Percentiles rank a stretch among this genome's conserved stretches.
phyloP scores from a whole-genome alignment of 2,888 invertebrate genomes.

The Napeogenes inachia region DNA sequence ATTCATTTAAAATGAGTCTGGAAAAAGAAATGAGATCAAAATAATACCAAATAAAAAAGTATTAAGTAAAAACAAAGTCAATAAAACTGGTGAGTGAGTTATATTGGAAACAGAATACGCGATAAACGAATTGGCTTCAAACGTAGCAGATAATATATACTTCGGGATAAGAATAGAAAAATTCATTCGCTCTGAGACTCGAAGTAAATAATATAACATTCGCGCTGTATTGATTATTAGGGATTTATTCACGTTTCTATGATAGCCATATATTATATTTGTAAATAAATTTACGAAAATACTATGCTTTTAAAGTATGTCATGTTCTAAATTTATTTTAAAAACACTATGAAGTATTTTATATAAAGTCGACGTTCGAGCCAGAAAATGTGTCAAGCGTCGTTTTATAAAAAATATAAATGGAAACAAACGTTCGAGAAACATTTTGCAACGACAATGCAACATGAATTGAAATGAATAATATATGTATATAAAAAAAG shows the following conservation, averaged over 20 bases:
- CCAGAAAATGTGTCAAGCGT: slow-evolving; percentile 20
- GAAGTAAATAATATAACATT: too few relatives aligned
- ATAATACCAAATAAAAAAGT: neutral
- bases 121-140: neutral
- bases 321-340: slow-evolving; percentile 3
- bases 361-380: slow-evolving; percentile 6
- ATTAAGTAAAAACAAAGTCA: neutral
- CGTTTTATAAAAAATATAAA: slow-evolving; percentile 12
- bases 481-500: too few relatives aligned
- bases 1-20: neutral
- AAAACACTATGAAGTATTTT: slow-evolving; percentile 4
- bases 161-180: neutral
- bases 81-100: neutral
- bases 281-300: neutral
- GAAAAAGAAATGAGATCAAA: neutral
- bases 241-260: too few relatives aligned
- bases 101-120: neutral
- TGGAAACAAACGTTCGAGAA: slow-evolving; percentile 18
- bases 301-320: neutral
- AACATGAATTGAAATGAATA: neutral
- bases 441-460: slow-evolving; percentile 17
- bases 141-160: neutral
- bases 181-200: neutral
- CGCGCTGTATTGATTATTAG: too few relatives aligned
- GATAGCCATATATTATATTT: too few relatives aligned